Percentiles rank a stretch among this genome's conserved stretches.
Evolutionary conservation across 2,797 vertebrate species (phyloP).

Genomic region (Gobio occitaniae): DNA sequence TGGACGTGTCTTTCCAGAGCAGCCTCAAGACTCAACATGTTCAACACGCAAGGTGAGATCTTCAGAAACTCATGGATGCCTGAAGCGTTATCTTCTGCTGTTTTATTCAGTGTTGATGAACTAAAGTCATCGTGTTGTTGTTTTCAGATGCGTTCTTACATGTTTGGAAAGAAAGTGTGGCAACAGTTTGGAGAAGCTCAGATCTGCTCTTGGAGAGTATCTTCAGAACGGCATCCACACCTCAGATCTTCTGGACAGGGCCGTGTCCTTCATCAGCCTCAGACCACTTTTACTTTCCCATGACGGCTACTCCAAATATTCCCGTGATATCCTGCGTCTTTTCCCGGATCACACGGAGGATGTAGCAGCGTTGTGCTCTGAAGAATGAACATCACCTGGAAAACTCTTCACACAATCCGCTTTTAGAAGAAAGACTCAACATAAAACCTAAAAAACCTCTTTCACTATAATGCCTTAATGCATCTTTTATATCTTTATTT

Average conservation of each 20-base stretch:
- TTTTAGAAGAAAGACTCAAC: not conserved
- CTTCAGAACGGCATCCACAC: constrained; percentile 73
- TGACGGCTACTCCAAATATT: constrained; percentile 76
- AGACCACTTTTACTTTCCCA: constrained; percentile 73
- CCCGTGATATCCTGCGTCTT: constrained; percentile 74
- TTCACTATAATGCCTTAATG: not conserved
- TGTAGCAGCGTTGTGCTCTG: constrained; percentile 68
- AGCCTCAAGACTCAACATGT: constrained; percentile 55
- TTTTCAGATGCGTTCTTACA: constrained; percentile 75
- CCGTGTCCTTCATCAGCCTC: constrained; percentile 72
- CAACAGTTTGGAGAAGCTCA: constrained; percentile 76
- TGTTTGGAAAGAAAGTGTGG: constrained; percentile 77
- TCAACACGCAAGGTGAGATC: constrained; percentile 51
- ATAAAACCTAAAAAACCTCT: not conserved
- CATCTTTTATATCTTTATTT: not conserved
- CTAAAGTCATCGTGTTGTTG: constrained; percentile 38
- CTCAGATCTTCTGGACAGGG: constrained; percentile 76
- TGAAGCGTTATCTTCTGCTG: not conserved
- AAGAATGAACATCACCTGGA: constrained; percentile 25
- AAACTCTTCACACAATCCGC: not conserved
- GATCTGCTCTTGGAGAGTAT: constrained; percentile 72
- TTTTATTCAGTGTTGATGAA: not conserved
- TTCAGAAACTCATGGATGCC: not conserved
- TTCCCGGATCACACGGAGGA: constrained; percentile 76
- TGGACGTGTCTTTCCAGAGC: constrained; percentile 74